These are phyloP conservation scores for Turdus rufiventris DNA, from an alignment of 2,113 vertebrate genomes.

Conservation along the genomic window DNA sequence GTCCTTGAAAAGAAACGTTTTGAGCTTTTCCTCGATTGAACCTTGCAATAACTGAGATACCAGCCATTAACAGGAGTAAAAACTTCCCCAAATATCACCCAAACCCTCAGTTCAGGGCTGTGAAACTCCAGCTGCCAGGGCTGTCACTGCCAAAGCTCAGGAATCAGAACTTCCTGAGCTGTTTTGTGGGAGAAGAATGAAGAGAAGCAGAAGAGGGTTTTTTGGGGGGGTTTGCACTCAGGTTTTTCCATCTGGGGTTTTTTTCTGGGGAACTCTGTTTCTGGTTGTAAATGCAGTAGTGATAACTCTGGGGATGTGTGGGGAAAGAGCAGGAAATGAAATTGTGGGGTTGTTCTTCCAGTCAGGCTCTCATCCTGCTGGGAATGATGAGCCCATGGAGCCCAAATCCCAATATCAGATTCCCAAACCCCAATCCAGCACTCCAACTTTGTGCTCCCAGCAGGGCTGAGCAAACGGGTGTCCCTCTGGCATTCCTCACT, in stretches of 20 bases:
- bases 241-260: no score
- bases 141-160: neutral
- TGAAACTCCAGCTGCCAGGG: neutral
- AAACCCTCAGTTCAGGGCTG: neutral
- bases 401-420: neutral
- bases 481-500: neutral
- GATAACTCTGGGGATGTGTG: neutral
- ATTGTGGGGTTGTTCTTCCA: neutral
- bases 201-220: neutral
- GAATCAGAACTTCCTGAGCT: neutral
- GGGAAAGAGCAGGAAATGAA: neutral
- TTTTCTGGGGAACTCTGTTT: neutral
- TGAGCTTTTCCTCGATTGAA: neutral
- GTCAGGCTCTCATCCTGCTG: neutral
- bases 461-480: neutral
- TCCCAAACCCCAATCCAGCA: neutral
- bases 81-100: neutral
- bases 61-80: neutral
- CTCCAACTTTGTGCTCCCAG: neutral
- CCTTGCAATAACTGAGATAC: neutral
- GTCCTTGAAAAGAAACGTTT: neutral
- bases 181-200: neutral
- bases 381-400: neutral
- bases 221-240: neutral
- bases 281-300: neutral